phyloP scores from a whole-genome alignment of 2,113 vertebrate species.

The Centropristis striata region DNA sequence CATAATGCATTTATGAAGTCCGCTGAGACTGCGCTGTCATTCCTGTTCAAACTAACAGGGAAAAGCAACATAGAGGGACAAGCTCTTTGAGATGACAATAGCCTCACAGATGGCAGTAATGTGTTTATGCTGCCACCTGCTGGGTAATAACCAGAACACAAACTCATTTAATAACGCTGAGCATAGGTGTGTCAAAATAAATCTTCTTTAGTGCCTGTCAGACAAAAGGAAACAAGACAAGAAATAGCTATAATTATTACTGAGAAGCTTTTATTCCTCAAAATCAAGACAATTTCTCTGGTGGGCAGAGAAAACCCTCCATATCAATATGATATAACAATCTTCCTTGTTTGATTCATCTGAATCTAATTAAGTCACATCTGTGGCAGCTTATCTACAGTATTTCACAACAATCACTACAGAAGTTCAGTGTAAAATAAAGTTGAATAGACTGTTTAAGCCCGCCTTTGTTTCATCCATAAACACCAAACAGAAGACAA shows the following conservation, averaged over 20 bases:
- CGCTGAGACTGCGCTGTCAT: slow-evolving; percentile 83
- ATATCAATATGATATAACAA: slow-evolving; percentile 85
- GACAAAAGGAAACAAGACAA: slow-evolving; percentile 17
- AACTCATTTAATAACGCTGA: neutral
- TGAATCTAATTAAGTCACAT: slow-evolving; percentile 33
- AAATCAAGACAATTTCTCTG: slow-evolving; percentile 32
- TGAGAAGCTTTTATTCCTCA: slow-evolving; percentile 65
- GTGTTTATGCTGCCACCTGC: slow-evolving; percentile 78
- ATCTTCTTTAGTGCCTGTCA: slow-evolving; percentile 9
- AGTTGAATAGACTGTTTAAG: neutral
- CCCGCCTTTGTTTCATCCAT: neutral
- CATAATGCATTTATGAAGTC: slow-evolving; percentile 85
- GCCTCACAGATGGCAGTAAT: slow-evolving; percentile 23
- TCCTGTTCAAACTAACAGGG: slow-evolving; percentile 75
- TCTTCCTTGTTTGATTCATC: slow-evolving; percentile 29
- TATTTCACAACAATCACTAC: neutral
- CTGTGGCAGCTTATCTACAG: neutral
- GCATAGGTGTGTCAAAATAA: neutral
- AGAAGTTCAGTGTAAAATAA: neutral
- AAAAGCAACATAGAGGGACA: slow-evolving; percentile 80
- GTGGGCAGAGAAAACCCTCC: slow-evolving; percentile 43
- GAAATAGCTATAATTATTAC: neutral
- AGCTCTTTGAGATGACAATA: slow-evolving; percentile 67
- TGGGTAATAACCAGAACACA: slow-evolving; percentile 43
- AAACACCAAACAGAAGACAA: neutral